phyloP scores from a whole-genome alignment of 2,113 vertebrate species.

The Phalacrocorax aristotelis region DNA sequence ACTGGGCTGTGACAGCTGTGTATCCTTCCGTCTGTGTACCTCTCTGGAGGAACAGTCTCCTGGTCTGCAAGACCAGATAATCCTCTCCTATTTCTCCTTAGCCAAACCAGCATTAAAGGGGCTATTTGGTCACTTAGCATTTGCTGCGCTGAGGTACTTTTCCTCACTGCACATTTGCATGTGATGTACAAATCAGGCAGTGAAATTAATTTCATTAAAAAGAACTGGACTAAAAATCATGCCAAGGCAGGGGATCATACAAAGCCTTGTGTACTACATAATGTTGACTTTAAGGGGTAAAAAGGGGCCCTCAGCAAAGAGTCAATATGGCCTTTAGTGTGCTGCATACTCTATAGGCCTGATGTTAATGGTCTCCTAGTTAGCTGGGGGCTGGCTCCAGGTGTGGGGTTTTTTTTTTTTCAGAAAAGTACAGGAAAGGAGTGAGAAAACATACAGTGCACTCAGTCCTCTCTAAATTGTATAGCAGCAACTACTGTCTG shows the following conservation, averaged over 20 bases:
- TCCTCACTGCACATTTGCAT: neutral
- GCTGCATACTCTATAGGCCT: neutral
- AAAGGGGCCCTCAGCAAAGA: neutral
- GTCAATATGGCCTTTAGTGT: neutral
- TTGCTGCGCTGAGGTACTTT: neutral
- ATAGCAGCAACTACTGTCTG: neutral
- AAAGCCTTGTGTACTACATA: neutral
- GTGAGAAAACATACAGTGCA: neutral
- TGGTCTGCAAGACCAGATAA: neutral
- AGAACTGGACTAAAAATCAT: neutral
- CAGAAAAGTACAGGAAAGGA: neutral
- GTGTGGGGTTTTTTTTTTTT: neutral
- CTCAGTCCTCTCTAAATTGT: neutral
- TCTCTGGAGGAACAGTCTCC: neutral
- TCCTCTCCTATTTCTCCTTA: neutral
- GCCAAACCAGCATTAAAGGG: neutral
- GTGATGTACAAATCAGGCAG: neutral
- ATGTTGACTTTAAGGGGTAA: neutral
- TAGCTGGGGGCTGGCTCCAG: neutral
- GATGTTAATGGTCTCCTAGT: neutral
- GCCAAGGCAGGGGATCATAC: neutral
- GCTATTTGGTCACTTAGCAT: neutral
- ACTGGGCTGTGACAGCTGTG: constrained; percentile 91
- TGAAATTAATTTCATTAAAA: neutral
- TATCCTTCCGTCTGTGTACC: constrained; percentile 81